Percentiles rank a stretch among this genome's conserved stretches.
Evolutionary conservation across 2,888 invertebrate genomes (phyloP).

Genomic region (Folsomia manolachei): DNA sequence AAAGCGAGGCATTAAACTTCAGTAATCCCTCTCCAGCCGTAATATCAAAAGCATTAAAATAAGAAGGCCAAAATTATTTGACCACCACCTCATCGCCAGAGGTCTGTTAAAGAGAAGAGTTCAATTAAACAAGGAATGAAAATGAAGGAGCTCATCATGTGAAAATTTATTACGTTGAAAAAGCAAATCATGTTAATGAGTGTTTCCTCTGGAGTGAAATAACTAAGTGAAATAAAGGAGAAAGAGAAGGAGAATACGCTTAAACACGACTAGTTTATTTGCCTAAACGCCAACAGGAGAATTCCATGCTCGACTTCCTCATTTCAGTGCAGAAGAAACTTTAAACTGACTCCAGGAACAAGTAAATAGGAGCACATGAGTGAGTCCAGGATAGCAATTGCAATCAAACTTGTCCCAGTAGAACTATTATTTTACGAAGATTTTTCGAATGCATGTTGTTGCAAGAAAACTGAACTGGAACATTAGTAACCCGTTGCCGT

Average conservation of each 20-base stretch:
- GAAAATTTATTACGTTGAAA: slow-evolving; percentile 20
- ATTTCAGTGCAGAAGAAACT: no score
- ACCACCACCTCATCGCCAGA: not conserved
- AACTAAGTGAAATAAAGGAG: slow-evolving; percentile 12
- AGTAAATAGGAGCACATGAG: not conserved
- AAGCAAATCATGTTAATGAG: slow-evolving; percentile 25
- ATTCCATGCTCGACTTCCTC: not conserved
- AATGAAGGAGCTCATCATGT: slow-evolving; percentile 19
- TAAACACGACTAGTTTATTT: not conserved
- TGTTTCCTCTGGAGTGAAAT: slow-evolving; percentile 12
- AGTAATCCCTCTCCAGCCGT: no score
- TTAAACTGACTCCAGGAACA: not conserved
- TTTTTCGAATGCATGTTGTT: not conserved
- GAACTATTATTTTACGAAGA: not conserved
- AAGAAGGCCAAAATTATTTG: not conserved
- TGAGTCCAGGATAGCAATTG: not conserved
- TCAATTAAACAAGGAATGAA: slow-evolving; percentile 23
- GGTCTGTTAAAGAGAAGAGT: not conserved
- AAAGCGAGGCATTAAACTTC: no score
- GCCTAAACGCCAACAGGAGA: not conserved
- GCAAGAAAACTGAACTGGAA: not conserved
- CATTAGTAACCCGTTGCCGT: not conserved
- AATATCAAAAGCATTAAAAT: no score
- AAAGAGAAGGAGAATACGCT: slow-evolving; percentile 9
- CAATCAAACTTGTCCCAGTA: not conserved